phyloP scores from a whole-genome alignment of 2,113 vertebrate species.

The Calidris pygmaea region DNA sequence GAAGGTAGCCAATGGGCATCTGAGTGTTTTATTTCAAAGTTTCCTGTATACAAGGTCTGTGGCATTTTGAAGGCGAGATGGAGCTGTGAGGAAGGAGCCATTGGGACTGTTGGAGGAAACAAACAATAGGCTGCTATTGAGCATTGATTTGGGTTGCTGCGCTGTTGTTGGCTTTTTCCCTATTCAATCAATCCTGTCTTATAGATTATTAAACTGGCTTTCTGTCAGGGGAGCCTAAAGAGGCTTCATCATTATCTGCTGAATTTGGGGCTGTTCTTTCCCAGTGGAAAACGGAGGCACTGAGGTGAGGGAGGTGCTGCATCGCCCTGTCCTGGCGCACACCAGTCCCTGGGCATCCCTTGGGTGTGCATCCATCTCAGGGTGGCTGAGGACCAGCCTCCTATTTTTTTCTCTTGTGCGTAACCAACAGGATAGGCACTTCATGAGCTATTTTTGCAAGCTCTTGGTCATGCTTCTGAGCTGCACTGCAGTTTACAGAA shows the following conservation, averaged over 20 bases:
- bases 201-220: slow-evolving; percentile 5
- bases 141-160: not conserved
- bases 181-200: not conserved
- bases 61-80: not conserved
- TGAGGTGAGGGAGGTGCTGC: not conserved
- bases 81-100: not conserved
- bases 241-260: not conserved
- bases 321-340: not conserved
- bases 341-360: not conserved
- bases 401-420: not conserved
- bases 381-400: not conserved
- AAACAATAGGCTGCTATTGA: not conserved
- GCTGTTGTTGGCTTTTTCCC: not conserved
- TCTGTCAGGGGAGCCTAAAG: not conserved
- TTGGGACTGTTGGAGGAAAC: not conserved
- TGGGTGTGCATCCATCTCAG: not conserved
- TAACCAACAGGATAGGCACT: not conserved
- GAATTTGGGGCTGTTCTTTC: not conserved
- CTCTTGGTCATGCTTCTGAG: not conserved
- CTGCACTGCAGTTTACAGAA: not conserved
- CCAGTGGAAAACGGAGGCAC: rapidly evolving
- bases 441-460: not conserved
- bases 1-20: not conserved
- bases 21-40: not conserved
- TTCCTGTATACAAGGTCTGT: rapidly evolving